These are phyloP conservation scores for Tyrannus savana DNA, from an alignment of 2,113 vertebrate species.

Conservation along the genomic window DNA sequence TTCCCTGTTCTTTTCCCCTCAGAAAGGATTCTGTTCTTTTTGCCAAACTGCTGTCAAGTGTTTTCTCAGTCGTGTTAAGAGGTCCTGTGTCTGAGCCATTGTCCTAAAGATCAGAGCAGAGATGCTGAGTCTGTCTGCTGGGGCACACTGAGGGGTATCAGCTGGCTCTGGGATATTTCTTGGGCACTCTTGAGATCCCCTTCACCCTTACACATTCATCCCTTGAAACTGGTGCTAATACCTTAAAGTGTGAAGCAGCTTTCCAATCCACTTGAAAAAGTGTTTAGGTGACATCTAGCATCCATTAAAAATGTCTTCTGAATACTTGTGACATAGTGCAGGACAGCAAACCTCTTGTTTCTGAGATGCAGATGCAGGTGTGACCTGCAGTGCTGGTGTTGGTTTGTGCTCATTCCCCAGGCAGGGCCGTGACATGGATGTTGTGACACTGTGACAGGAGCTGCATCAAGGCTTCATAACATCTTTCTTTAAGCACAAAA, in stretches of 20 bases:
- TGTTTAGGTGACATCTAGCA: neutral
- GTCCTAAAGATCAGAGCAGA: neutral
- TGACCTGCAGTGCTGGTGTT: neutral
- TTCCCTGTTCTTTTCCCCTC: neutral
- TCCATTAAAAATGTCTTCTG: neutral
- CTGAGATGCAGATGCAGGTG: neutral
- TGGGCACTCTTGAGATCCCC: neutral
- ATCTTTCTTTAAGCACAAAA: slow-evolving; percentile 3
- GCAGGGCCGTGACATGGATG: slow-evolving; percentile 9
- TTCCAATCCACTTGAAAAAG: neutral
- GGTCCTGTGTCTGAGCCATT: neutral
- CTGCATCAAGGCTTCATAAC: neutral
- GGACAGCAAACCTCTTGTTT: neutral
- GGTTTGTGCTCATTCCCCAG: slow-evolving; percentile 9
- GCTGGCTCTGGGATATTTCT: neutral
- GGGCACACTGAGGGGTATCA: neutral
- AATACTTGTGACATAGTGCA: neutral
- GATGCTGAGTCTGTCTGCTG: neutral
- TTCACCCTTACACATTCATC: neutral
- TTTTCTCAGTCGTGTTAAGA: neutral
- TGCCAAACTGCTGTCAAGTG: neutral
- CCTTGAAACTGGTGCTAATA: neutral
- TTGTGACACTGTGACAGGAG: neutral
- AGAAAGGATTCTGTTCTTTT: neutral
- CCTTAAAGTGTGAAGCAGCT: neutral